Base-by-base conservation (phyloP, 2,888 invertebrate species). In the Andrena bucephala region DNA sequence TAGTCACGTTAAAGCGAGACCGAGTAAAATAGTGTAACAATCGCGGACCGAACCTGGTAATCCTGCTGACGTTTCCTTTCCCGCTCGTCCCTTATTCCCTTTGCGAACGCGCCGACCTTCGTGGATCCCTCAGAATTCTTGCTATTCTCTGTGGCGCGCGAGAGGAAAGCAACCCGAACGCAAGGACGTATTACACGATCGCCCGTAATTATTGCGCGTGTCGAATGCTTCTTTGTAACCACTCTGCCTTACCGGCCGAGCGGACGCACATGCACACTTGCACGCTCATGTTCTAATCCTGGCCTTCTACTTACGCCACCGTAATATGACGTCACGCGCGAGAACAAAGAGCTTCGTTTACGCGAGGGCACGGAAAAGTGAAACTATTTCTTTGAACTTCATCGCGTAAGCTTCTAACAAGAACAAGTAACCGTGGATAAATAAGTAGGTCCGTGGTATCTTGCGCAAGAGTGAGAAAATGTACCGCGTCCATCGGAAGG, bases 1-100 rank as follows among this genome's bases (percentile, higher is more conserved):
- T 65, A 79, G 75, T 80, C 67, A 24, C 63, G 69, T 83, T 85
- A 80, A 85, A 84, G 77, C 68, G 74, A 77, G 65, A 62, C 33
- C 67, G n/a, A 60, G 54, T 76, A 57, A 81, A 81, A 63, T 74
- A 76, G 73, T 75, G 62, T 42, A 71, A 70, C 76, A 84, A 78
- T 85, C 63, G 57, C 65, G 29, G 57, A 29, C 69, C 57, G 67
- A 63, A 77, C 80, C 50, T 52, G 60, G 68, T 65, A 72, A 71
- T 81, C 65, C 68, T 16, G 24, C 65, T 59, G 68, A 62, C 71
- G 62, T 83, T 57, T 62, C 36, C 72, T 71, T 79, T 73, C 68
- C 62, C n/a, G 31, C 42, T 60, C 24, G 42, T 73, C 77, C 68
- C 50, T 83, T 72, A 54, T 81, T 68, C 31, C 31, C 66, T 68